Conservation (phyloP, 2,113 vertebrate genomes). For the Psittacus erithacus region DNA sequence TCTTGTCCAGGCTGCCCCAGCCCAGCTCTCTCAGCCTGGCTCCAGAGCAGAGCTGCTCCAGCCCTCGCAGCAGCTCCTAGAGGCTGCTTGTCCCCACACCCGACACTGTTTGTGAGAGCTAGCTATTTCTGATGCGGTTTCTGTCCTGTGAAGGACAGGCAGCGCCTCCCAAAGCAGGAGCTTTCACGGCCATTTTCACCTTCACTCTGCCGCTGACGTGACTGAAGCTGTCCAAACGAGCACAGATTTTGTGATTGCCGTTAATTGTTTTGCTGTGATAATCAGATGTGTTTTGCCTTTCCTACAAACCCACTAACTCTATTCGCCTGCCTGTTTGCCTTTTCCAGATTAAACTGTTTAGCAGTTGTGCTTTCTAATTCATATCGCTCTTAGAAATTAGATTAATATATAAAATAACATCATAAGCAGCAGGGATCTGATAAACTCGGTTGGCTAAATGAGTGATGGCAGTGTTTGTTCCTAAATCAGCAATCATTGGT, state of each 20-base stretch:
- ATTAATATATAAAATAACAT: slow-evolving; percentile 13
- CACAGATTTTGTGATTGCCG: background rate
- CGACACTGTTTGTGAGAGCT: background rate
- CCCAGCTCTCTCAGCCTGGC: background rate
- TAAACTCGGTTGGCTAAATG: slow-evolving; percentile 20
- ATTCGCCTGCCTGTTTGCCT: background rate
- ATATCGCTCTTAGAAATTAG: background rate
- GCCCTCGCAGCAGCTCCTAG: background rate
- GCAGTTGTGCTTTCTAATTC: background rate
- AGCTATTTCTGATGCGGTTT: background rate
- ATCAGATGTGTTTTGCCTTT: background rate
- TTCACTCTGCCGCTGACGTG: background rate
- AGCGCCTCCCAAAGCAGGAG: background rate
- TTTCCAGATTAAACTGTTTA: background rate
- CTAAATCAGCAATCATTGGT: background rate
- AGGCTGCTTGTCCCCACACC: background rate
- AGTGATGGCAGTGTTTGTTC: background rate
- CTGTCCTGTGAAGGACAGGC: background rate
- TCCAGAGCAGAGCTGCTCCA: background rate
- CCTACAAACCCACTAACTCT: background rate
- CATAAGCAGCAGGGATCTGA: slow-evolving; percentile 29
- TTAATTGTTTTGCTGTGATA: background rate
- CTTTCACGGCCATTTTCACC: background rate
- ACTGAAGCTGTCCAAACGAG: background rate
- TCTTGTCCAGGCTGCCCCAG: background rate